phyloP scores from a whole-genome alignment of 2,888 invertebrate species.

The Mythimna albipuncta region DNA sequence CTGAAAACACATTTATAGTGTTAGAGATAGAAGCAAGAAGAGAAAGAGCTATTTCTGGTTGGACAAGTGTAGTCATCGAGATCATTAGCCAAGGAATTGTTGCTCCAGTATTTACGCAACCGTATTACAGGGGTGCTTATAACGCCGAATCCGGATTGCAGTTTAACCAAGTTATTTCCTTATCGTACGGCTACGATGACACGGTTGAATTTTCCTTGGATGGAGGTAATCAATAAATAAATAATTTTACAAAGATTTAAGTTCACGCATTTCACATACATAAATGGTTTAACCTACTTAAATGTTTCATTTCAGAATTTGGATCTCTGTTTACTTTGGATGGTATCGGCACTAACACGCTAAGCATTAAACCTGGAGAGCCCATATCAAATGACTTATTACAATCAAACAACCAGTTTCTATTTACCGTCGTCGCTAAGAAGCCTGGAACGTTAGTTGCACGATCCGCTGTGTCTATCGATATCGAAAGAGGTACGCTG shows the following conservation, averaged over 20 bases:
- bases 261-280: not conserved
- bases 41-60: slow-evolving; percentile 72
- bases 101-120: slow-evolving; percentile 69
- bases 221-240: slow-evolving; percentile 18
- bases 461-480: slow-evolving; percentile 58
- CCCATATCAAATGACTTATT: slow-evolving; percentile 56
- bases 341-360: slow-evolving; percentile 2
- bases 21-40: slow-evolving; percentile 77
- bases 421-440: slow-evolving; percentile 67
- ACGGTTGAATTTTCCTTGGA: slow-evolving; percentile 33
- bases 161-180: slow-evolving; percentile 69
- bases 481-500: slow-evolving; percentile 66
- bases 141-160: slow-evolving; percentile 65
- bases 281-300: not conserved
- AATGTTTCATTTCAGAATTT: slow-evolving; percentile 61
- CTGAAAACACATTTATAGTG: slow-evolving; percentile 71
- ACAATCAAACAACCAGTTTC: slow-evolving; percentile 63
- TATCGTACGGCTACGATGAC: slow-evolving; percentile 64
- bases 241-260: slow-evolving; percentile 2
- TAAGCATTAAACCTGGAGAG: not conserved
- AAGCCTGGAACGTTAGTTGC: slow-evolving; percentile 61
- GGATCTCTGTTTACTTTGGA: slow-evolving; percentile 6
- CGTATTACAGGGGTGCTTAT: slow-evolving; percentile 74
- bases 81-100: slow-evolving; percentile 65
- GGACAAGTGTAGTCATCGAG: slow-evolving; percentile 72